These are phyloP conservation scores for Psittacula cyanocephala DNA, from an alignment of 2,113 vertebrate species.

Conservation along the genomic window DNA sequence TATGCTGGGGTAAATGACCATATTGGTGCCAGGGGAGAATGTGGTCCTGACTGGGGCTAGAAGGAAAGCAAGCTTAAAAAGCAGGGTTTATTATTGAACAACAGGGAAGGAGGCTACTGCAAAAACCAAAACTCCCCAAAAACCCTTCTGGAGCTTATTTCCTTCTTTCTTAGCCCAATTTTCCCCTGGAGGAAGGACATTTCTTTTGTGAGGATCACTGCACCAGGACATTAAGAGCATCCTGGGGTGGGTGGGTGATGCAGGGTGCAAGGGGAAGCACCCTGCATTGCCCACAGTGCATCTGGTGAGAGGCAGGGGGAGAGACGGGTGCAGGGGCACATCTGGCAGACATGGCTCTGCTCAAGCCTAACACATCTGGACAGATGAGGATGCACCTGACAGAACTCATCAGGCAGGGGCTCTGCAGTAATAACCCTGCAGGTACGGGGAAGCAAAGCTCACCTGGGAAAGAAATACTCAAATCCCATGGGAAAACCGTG, in stretches of 20 bases:
- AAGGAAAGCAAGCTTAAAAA: accelerated
- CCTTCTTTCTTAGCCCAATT: background rate
- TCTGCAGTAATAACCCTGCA: background rate
- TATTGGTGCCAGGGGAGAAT: accelerated
- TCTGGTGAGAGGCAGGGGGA: accelerated
- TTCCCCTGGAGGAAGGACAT: background rate
- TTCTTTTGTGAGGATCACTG: background rate
- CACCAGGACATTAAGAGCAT: accelerated
- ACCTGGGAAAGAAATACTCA: background rate
- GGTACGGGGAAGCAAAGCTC: background rate
- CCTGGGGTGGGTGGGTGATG: accelerated
- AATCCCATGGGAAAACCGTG: background rate
- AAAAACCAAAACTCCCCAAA: background rate
- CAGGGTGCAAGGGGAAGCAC: background rate
- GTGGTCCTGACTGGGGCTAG: background rate
- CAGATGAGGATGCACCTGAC: background rate
- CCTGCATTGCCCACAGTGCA: accelerated
- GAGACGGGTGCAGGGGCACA: background rate
- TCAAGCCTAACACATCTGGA: slow-evolving; percentile 5
- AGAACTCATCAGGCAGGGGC: background rate
- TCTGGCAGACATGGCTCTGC: background rate
- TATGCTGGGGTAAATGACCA: background rate
- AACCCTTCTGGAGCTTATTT: background rate
- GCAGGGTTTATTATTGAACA: accelerated
- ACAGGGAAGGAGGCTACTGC: background rate